Conservation (phyloP, 2,888 invertebrate genomes). For the Drosophila flavopinicola region DNA sequence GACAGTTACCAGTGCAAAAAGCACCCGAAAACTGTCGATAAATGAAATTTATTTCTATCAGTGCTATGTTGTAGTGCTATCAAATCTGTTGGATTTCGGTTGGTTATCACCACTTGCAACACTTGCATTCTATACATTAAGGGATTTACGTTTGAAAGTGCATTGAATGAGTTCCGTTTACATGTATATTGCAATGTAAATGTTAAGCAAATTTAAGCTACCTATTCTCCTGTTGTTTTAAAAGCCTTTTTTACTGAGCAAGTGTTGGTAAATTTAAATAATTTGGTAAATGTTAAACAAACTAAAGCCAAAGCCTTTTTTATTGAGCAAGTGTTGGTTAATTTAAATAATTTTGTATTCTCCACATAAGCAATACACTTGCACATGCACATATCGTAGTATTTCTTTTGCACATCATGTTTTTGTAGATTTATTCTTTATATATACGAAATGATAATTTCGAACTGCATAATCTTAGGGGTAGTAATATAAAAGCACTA, state of each 20-base stretch:
- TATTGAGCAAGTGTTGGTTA: no score
- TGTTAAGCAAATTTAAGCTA: conserved; percentile 43
- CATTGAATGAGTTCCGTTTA: not conserved
- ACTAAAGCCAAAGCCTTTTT: conserved; percentile 23
- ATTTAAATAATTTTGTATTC: no score
- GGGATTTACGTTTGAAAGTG: conserved; percentile 31
- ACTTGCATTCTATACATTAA: conserved; percentile 38
- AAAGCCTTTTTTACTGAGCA: no score
- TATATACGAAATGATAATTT: conserved; percentile 2
- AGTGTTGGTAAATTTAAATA: no score
- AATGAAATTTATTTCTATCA: conserved; percentile 75
- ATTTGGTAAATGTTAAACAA: conserved; percentile 26
- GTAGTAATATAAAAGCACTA: no score
- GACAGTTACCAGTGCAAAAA: conserved; percentile 5
- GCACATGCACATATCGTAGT: no score
- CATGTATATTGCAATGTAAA: not conserved
- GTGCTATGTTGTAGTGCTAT: conserved; percentile 26
- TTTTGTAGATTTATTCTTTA: no score
- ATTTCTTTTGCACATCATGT: no score
- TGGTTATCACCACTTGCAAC: conserved; percentile 27
- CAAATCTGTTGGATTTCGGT: conserved; percentile 40
- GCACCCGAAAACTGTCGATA: conserved; percentile 46
- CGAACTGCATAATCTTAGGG: no score
- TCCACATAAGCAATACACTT: no score
- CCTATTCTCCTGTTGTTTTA: no score